Conservation (phyloP, 2,113 vertebrate genomes). For the Uria lomvia region DNA sequence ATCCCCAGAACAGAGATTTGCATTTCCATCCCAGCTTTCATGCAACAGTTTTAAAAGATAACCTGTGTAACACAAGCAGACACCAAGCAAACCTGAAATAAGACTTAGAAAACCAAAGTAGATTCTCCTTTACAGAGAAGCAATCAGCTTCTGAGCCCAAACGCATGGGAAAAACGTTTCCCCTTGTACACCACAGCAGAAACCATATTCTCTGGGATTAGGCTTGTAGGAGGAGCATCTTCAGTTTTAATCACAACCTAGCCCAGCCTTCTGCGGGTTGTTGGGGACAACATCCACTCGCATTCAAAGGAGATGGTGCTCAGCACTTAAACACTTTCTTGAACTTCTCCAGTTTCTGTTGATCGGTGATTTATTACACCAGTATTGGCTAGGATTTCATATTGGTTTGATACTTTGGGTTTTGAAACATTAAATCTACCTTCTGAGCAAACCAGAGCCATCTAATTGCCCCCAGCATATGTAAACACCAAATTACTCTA, state of each 20-base stretch:
- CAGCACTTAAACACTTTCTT: neutral
- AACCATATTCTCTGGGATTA: neutral
- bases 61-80: neutral
- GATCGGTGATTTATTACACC: neutral
- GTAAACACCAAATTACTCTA: neutral
- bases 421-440: neutral
- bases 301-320: neutral
- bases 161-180: fast-evolving
- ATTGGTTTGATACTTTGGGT: neutral
- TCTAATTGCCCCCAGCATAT: too few species aligned
- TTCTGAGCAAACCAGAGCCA: neutral
- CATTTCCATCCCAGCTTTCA: neutral
- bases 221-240: neutral
- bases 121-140: neutral
- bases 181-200: neutral
- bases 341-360: neutral
- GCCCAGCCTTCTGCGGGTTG: neutral
- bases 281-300: neutral
- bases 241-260: neutral
- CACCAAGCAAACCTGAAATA: neutral
- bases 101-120: neutral
- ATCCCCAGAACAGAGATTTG: neutral
- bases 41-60: neutral
- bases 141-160: neutral
- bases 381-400: neutral